Evolutionary conservation across 1,140 invertebrate genomes (phyloP).

Genomic region (Schmidtea mediterranea): DNA sequence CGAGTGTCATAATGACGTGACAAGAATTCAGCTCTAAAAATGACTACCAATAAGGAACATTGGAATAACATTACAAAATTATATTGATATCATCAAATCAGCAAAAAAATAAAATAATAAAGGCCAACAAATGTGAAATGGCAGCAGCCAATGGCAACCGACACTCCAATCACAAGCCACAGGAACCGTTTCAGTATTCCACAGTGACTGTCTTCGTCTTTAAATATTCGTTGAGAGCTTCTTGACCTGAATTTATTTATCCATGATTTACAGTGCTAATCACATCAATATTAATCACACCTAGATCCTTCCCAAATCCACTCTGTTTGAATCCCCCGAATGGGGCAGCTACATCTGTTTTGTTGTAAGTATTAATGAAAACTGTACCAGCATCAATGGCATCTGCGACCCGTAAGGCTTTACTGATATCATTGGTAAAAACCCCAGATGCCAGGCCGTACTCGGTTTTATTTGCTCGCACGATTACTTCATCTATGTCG

Average conservation of each 20-base stretch:
- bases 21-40: too few relatives aligned
- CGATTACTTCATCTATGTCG: conserved; percentile 55
- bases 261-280: conserved; percentile 7
- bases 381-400: conserved; percentile 54
- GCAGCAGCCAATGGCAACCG: too few relatives aligned
- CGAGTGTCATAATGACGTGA: too few relatives aligned
- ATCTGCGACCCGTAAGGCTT: conserved; percentile 20
- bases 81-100: too few relatives aligned
- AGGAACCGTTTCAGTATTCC: conserved; percentile 41
- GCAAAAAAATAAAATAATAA: too few relatives aligned
- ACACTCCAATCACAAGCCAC: too few relatives aligned
- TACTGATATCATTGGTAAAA: conserved; percentile 56
- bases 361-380: conserved; percentile 58
- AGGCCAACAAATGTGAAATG: too few relatives aligned
- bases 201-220: conserved; percentile 76
- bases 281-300: conserved; percentile 35
- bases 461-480: conserved; percentile 52
- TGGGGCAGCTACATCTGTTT: conserved; percentile 42
- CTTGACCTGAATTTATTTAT: conserved; percentile 38
- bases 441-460: conserved; percentile 67
- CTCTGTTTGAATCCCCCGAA: conserved; percentile 66
- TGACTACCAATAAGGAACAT: too few relatives aligned
- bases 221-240: conserved; percentile 74
- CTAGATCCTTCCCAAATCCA: conserved; percentile 62
- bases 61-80: too few relatives aligned